Base-by-base conservation (phyloP, 2,888 invertebrate genomes). In the Erpobdella octoculata region DNA sequence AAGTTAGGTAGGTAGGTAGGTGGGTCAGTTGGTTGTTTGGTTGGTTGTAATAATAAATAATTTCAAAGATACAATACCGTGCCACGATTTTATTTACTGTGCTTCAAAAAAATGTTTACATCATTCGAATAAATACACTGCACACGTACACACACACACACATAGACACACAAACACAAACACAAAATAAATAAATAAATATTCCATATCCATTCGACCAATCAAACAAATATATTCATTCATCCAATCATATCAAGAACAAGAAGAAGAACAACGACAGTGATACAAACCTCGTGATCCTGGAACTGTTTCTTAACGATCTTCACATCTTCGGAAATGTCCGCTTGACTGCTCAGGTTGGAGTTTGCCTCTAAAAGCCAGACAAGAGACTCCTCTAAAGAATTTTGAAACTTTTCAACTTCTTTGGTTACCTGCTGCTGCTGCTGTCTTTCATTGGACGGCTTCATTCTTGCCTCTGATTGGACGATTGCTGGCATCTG, bases 281-380 rank as follows among this genome's bases (percentile, higher is more conserved):
- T 31, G n/a, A 36, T 5, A 59, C 62, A 75, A 75, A 87, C 88
- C 83, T 91, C 90, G 80, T 91, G 90, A 73, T 88, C 87, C 78
- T 89, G 89, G 81, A 91, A 92, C 79, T 90, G 89, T 74, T 87
- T 84, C 80, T 90, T 91, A 73, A 91, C 87, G 25, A 83, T 84
- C 18, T 88, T 87, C 41, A 91, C 86, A 73, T 78, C 77, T 3
- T 74, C 72, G 18, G 70, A 72, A 1, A 80, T 74, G 38, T 86
- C 84, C 75, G 85, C 86, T 74, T 80, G 80, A 67, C 76, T 78
- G 48, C 80, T 79, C 61, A 93, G 85, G 70, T 89, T 87, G 82
- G 93, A 92, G 84, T 93, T 93, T 18, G 93, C 93, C 79, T 90
- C 92, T 71, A 94, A 86, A 73, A 94, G 86, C 88, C 93, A 90